phyloP scores from a whole-genome alignment of 2,113 vertebrate species.

The Zapornia atra region DNA sequence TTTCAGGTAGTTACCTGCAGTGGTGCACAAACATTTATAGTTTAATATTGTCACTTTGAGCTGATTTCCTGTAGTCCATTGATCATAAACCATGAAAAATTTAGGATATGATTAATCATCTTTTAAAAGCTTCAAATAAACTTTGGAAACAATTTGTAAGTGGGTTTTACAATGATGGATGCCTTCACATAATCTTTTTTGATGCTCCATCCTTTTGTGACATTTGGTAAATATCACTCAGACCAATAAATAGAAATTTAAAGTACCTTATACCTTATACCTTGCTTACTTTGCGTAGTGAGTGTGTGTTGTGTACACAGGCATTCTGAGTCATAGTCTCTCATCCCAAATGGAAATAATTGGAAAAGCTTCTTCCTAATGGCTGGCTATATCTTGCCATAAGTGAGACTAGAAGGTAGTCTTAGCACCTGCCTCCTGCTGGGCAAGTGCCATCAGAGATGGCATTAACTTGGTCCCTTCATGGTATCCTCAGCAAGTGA shows the following conservation, averaged over 20 bases:
- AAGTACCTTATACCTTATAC: not conserved
- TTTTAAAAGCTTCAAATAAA: conserved; percentile 37
- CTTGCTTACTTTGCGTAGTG: conserved; percentile 29
- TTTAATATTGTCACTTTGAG: conserved; percentile 48
- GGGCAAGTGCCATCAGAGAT: not conserved
- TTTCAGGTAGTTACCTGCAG: conserved; percentile 58
- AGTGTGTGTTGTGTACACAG: not conserved
- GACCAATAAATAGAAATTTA: not conserved
- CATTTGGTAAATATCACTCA: conserved; percentile 15
- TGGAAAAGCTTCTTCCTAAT: not conserved
- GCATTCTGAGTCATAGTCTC: not conserved
- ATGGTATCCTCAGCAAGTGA: not conserved
- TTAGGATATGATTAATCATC: not conserved
- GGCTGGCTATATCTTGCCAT: not conserved
- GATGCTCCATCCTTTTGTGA: not conserved
- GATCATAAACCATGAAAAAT: conserved; percentile 43
- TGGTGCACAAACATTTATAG: conserved; percentile 41
- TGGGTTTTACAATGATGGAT: not conserved
- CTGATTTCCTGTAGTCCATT: conserved; percentile 38
- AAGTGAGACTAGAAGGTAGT: not conserved
- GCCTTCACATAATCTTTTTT: not conserved
- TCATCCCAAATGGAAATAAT: not conserved
- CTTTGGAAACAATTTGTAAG: not conserved
- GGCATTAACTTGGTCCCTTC: not conserved
- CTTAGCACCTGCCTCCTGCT: not conserved